These are phyloP conservation scores for Hymenochirus boettgeri DNA, from an alignment of 2,113 vertebrate species.

Conservation along the genomic window DNA sequence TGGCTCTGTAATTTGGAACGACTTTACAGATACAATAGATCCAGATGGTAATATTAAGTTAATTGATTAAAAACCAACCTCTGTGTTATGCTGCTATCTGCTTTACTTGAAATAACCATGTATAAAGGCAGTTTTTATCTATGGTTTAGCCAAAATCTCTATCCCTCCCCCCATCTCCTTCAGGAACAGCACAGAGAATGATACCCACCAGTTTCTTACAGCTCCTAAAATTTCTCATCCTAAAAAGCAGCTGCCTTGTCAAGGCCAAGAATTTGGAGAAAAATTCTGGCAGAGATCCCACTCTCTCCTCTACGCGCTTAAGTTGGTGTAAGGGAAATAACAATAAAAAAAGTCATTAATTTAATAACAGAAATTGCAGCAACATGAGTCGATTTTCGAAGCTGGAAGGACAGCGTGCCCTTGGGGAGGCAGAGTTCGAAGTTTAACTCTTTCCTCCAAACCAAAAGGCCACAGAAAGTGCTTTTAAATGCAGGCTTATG, in stretches of 20 bases:
- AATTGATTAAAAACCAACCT: too few species aligned
- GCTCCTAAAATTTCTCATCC: constrained; percentile 1
- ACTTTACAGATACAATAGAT: too few species aligned
- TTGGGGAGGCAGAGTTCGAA: constrained; percentile 7
- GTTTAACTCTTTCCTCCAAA: constrained; percentile 17
- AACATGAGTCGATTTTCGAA: constrained; percentile 24
- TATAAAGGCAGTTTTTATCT: too few species aligned
- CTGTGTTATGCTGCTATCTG: too few species aligned
- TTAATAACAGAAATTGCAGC: constrained; percentile 37
- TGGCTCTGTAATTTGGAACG: too few species aligned
- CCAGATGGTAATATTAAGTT: too few species aligned
- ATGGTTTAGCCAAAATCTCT: too few species aligned
- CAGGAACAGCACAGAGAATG: too few species aligned
- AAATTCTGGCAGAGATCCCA: constrained; percentile 22
- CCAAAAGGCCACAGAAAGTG: background rate
- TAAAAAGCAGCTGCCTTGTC: constrained; percentile 9
- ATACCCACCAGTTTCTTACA: background rate
- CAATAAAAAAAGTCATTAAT: constrained; percentile 39
- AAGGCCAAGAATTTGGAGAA: constrained; percentile 26
- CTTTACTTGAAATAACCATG: too few species aligned
- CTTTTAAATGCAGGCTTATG: background rate
- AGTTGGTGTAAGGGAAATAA: constrained; percentile 32
- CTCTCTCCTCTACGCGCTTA: constrained; percentile 15
- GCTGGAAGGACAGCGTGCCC: constrained; percentile 29
- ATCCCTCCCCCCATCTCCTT: background rate